Base-by-base conservation (phyloP, 2,797 vertebrate species). In the Salarias fasciatus region DNA sequence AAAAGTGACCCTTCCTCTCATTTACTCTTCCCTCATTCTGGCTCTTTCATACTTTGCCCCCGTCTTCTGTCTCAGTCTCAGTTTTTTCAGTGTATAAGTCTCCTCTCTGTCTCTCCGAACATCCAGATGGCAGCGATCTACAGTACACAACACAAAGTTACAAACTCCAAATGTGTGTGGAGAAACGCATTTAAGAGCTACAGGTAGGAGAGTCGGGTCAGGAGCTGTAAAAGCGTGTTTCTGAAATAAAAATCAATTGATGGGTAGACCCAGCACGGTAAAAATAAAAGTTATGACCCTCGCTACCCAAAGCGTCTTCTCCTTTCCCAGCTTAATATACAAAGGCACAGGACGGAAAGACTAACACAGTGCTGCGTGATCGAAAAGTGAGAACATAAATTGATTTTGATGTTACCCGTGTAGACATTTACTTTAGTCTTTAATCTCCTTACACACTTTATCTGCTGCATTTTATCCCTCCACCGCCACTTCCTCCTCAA, bases 341-440 rank as follows among this genome's bases (percentile, higher is more conserved):
- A 53, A 49, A 47, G 7, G 12, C 43, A 30, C 1, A 1, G 18
- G 54, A 54, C 57, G 14, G 40, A 55, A 35, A 35, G 33, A 35
- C 24, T 11, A 48, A 55, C 13, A 1, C 28, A 11, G 37, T 6
- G 5, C 54, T 59, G 56, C 28, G 53, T 55, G 53, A 63, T 2
- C 6, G 63, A 44, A 37, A 47, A 53, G 69, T 4, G 0, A 33
- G 51, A 69, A 60, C 40, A 44, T 60, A 43, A 77, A 72, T 73
- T 46, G 62, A 76, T 76, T 77, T 82, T 62, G 53, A 74, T 77
- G 60, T 71, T 47, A 46, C 62, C 58, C 13, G 1, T 70, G 77
- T 50, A 44, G 67, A 69, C 75, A 51, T 77, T 76, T 62, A 55
- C 68, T 77, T 72, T 46, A 63, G 53, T 69, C 60, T 75, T 69